These are phyloP conservation scores for Antechinus stuartii DNA, from an alignment of 2,113 vertebrate species.

Conservation along the genomic window DNA sequence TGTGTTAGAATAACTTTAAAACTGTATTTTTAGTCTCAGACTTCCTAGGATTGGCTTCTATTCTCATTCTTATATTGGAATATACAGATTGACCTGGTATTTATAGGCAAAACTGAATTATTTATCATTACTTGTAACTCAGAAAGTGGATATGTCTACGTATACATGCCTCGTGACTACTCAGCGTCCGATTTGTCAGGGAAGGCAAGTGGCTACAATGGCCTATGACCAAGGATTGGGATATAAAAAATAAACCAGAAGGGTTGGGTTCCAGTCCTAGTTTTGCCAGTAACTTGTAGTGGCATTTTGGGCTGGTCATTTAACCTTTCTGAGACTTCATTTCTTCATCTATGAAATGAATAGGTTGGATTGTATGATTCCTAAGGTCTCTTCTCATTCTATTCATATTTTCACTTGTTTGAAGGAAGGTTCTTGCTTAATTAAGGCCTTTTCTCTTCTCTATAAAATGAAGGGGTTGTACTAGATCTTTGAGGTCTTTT, in stretches of 20 bases:
- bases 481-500: not conserved
- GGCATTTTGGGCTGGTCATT: not conserved
- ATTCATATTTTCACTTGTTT: not conserved
- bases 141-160: not conserved
- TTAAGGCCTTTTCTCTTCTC: not conserved
- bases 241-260: not conserved
- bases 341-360: not conserved
- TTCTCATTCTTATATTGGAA: not conserved
- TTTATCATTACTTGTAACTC: conserved; percentile 4
- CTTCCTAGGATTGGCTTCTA: conserved; percentile 12
- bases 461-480: not conserved
- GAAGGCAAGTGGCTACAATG: not conserved
- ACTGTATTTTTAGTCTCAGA: not conserved
- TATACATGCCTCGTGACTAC: not conserved
- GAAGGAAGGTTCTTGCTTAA: not conserved
- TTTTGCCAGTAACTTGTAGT: not conserved
- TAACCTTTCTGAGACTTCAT: not conserved
- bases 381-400: not conserved
- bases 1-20: not conserved
- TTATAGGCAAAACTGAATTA: conserved; percentile 4
- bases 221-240: not conserved
- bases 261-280: not conserved
- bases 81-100: not conserved
- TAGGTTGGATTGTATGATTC: not conserved
- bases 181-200: conserved; percentile 35